phyloP scores from a whole-genome alignment of 2,113 vertebrate genomes.

The Microtus ochrogaster region DNA sequence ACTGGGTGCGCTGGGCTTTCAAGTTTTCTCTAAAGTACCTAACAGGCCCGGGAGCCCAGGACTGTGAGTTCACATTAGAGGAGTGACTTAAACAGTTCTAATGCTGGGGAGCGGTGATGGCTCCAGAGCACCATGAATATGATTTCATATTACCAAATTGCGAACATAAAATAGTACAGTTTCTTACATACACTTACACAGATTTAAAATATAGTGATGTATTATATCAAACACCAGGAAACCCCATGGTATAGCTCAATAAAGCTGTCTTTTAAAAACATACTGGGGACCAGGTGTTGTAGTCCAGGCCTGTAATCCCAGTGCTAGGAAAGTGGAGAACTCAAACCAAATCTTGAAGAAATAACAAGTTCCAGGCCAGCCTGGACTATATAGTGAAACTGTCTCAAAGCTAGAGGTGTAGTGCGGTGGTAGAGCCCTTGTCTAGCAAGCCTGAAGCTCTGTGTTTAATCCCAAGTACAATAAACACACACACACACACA shows the following conservation, averaged over 20 bases:
- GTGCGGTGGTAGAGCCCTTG: background rate
- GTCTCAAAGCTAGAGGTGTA: background rate
- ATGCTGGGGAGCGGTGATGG: background rate
- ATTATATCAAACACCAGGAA: background rate
- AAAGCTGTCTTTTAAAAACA: background rate
- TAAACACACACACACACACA: background rate
- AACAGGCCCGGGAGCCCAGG: background rate
- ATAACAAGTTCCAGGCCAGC: background rate
- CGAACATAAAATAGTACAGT: slow-evolving; percentile 3
- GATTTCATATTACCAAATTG: background rate
- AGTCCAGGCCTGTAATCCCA: background rate
- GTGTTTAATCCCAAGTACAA: background rate
- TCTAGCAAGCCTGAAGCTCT: background rate
- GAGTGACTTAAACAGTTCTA: background rate
- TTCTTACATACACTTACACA: background rate
- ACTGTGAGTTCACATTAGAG: background rate
- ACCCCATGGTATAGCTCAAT: background rate
- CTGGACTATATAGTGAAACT: background rate
- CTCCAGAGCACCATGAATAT: background rate
- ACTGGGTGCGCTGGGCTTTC: background rate
- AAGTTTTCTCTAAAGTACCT: background rate
- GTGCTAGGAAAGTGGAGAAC: background rate
- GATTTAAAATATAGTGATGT: slow-evolving; percentile 11
- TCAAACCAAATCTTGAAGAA: background rate
- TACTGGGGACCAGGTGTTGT: background rate